These are phyloP conservation scores for Nematolebias whitei DNA, from an alignment of 2,113 vertebrate species.

Conservation along the genomic window DNA sequence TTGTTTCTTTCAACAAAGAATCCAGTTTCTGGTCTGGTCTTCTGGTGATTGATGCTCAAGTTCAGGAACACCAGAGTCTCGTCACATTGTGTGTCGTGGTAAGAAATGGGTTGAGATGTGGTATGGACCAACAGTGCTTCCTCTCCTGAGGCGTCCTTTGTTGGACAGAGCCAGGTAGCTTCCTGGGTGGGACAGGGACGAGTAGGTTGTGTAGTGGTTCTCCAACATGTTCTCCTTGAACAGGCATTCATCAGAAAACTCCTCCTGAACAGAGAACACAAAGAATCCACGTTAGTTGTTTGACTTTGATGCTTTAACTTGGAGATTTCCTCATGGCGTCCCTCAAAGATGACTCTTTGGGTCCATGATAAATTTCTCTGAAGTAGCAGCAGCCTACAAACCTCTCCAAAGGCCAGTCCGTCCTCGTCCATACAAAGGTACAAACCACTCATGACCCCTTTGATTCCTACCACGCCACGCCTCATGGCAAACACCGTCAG, in stretches of 20 bases:
- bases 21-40: too few relatives aligned
- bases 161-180: slow-evolving; percentile 73
- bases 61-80: background rate
- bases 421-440: slow-evolving; percentile 73
- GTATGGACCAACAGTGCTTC: slow-evolving; percentile 45
- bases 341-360: too few relatives aligned
- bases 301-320: background rate
- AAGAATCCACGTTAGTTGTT: background rate
- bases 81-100: slow-evolving; percentile 40
- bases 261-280: slow-evolving; percentile 43
- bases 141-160: slow-evolving; percentile 63
- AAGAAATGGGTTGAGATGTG: slow-evolving; percentile 74
- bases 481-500: slow-evolving; percentile 72
- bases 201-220: slow-evolving; percentile 78
- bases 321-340: background rate
- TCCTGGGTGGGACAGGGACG: slow-evolving; percentile 56
- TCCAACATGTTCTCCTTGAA: slow-evolving; percentile 76
- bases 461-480: slow-evolving; percentile 74
- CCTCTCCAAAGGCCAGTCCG: slow-evolving; percentile 63
- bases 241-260: slow-evolving; percentile 72
- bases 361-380: too few relatives aligned
- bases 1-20: too few relatives aligned
- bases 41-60: too few relatives aligned
- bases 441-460: slow-evolving; percentile 62
- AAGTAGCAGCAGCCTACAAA: slow-evolving; percentile 29